A percentile compares a stretch with the other conserved stretches of the same genome.
These are phyloP conservation scores for Columba janthina DNA, from an alignment of 2,113 vertebrate genomes.

Conservation along the genomic window DNA sequence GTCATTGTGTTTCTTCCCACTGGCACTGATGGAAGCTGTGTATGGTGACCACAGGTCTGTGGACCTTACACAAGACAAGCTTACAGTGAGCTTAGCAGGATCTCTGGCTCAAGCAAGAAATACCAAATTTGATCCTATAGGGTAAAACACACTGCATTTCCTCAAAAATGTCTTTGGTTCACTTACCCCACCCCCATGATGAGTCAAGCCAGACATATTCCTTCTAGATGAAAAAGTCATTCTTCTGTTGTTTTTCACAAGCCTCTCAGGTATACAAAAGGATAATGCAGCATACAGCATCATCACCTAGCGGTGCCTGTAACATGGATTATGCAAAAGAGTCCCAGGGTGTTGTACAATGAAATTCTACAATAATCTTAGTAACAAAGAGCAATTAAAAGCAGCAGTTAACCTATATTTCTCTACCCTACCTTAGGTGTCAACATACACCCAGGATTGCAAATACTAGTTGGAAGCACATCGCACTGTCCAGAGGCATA, in stretches of 20 bases:
- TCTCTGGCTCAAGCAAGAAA: not conserved
- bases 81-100: not conserved
- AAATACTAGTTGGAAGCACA: not conserved
- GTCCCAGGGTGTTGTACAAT: not conserved
- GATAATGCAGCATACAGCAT: not conserved
- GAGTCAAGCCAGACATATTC: not conserved
- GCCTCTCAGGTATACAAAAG: not conserved
- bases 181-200: not conserved
- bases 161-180: not conserved
- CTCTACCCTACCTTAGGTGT: constrained; percentile 14
- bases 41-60: not conserved
- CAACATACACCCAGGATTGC: not conserved
- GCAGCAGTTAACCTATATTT: constrained; percentile 52
- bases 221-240: not conserved
- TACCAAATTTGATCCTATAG: not conserved
- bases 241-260: not conserved
- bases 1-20: not conserved
- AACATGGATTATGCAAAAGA: not conserved
- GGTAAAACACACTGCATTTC: not conserved
- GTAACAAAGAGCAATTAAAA: constrained; percentile 30
- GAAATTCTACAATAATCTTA: constrained; percentile 14
- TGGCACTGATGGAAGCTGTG: not conserved
- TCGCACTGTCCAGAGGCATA: constrained; percentile 22
- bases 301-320: not conserved
- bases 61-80: not conserved